Percentiles rank a stretch among this genome's conserved stretches.
These are phyloP conservation scores for Sarcophaga variegata DNA, from an alignment of 2,888 invertebrate species.

Conservation along the genomic window DNA sequence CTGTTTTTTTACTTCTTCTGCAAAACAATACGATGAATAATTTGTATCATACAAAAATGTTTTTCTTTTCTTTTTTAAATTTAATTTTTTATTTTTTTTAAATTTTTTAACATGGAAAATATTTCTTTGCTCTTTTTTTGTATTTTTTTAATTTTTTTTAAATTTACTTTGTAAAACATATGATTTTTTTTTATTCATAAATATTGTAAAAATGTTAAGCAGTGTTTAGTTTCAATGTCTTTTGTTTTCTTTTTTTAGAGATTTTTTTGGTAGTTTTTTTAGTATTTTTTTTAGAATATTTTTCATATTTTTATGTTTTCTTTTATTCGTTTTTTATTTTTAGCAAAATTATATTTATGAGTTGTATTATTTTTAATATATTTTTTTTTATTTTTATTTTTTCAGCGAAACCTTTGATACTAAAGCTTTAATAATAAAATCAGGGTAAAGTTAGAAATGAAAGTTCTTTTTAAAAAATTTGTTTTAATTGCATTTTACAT, in stretches of 20 bases:
- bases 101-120: conserved; percentile 48
- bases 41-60: conserved; percentile 30
- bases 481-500: not conserved
- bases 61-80: conserved; percentile 21
- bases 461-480: conserved; percentile 30
- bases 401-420: conserved; percentile 78
- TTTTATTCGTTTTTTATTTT: conserved; percentile 54
- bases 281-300: conserved; percentile 55
- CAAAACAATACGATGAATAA: conserved; percentile 39
- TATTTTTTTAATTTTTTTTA: not conserved
- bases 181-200: conserved; percentile 43
- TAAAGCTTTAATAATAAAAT: conserved; percentile 72
- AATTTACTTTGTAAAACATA: conserved; percentile 44
- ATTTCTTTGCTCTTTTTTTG: conserved; percentile 30
- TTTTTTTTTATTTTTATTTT: conserved; percentile 68
- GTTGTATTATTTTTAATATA: conserved; percentile 64
- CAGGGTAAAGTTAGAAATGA: not conserved
- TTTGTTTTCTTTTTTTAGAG: conserved; percentile 16
- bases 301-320: conserved; percentile 44
- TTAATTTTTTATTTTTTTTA: conserved; percentile 18
- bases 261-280: not conserved
- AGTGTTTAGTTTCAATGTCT: conserved; percentile 49
- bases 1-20: conserved; percentile 9
- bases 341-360: conserved; percentile 66
- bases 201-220: conserved; percentile 59